Evolutionary conservation across 2,888 invertebrate genomes (phyloP).

Genomic region (Oscheius onirici): DNA sequence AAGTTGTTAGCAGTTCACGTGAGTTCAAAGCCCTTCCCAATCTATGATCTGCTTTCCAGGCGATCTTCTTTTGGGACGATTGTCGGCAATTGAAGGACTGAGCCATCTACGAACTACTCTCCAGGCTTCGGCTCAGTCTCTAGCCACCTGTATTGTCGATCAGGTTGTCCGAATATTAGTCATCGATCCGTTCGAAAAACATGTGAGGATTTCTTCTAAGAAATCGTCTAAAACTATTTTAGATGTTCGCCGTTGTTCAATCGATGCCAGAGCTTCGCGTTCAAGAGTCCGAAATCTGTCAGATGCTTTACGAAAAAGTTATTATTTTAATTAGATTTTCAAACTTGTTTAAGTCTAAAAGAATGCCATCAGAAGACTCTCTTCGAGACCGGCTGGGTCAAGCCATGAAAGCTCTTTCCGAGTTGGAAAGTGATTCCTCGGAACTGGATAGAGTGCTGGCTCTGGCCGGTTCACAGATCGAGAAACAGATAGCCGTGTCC

Average conservation of each 20-base stretch:
- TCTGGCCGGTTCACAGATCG: slow-evolving; percentile 50
- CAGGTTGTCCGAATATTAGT: slow-evolving; percentile 59
- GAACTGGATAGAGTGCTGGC: slow-evolving; percentile 47
- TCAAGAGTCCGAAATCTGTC: slow-evolving; percentile 47
- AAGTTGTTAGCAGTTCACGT: slow-evolving; percentile 33
- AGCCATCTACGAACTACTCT: slow-evolving; percentile 53
- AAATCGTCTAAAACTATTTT: slow-evolving; percentile 11
- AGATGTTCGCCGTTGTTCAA: slow-evolving; percentile 52
- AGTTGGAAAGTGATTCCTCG: slow-evolving; percentile 42
- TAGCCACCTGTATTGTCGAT: slow-evolving; percentile 55
- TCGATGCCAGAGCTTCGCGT: slow-evolving; percentile 46
- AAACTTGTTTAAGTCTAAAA: slow-evolving; percentile 20
- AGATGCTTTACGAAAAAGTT: slow-evolving; percentile 34
- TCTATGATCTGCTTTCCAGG: slow-evolving; percentile 36
- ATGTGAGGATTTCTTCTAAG: slow-evolving; percentile 36
- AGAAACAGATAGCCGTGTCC: slow-evolving; percentile 52
- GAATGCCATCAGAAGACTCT: slow-evolving; percentile 6
- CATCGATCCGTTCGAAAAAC: slow-evolving; percentile 66
- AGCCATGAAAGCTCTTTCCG: slow-evolving; percentile 44
- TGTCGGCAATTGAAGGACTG: slow-evolving; percentile 61
- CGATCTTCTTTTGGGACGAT: slow-evolving; percentile 55
- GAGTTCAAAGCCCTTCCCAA: neutral
- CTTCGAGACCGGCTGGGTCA: slow-evolving; percentile 27
- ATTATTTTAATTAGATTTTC: neutral
- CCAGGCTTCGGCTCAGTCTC: slow-evolving; percentile 37